Evolutionary conservation across 2,797 vertebrate species (phyloP), one percentile per base, ranked within the genome.

Genomic region (Xerus rutilus): DNA sequence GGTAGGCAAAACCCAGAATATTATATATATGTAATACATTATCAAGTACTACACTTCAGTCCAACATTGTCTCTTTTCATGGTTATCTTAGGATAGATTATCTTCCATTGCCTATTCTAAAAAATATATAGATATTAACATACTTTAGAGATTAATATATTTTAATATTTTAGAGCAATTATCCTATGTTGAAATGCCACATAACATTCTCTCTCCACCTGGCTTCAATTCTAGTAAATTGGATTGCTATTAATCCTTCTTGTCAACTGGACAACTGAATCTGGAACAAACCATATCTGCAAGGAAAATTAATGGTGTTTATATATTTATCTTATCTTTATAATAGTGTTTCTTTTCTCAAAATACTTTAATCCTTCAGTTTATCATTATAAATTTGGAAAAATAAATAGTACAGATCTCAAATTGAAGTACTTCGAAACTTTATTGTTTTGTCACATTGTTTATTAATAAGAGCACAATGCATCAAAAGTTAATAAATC

Each of bases 71-170:
- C 54, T 21, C 54, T 59, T 59, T 59, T 10, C 23, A 59, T 59
- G 59, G 25, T 59, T 23, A 10, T 59, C 21, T 59, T 59, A 25
- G 21, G 21, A 11, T 25, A 59, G 59, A 59, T 23, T 23, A 11
- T 59, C 21, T 25, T 59, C 25, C 23, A 4, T 59, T 59, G 59
- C 11, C 59, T 59, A 25, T 59, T 59, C 59, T 25, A 21, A 59
- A 59, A 23, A 23, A 23, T 59, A 59, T 25, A 10, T 59, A 25
- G 7, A 59, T 59, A 59, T 59, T 59, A 59, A 1, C 8, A 57
- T 79, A n/a, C 52, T 23, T 20, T 93, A 87, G 62, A 95, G 91
- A 81, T n/a, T 78, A 84, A 93, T 35, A 43, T 49, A 59, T 23
- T 85, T 59, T 49, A 73, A 89, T 20, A 87, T 73, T 73, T 74